Base-by-base conservation (phyloP, 2,888 invertebrate species). In the Megaustenia siamemsis region DNA sequence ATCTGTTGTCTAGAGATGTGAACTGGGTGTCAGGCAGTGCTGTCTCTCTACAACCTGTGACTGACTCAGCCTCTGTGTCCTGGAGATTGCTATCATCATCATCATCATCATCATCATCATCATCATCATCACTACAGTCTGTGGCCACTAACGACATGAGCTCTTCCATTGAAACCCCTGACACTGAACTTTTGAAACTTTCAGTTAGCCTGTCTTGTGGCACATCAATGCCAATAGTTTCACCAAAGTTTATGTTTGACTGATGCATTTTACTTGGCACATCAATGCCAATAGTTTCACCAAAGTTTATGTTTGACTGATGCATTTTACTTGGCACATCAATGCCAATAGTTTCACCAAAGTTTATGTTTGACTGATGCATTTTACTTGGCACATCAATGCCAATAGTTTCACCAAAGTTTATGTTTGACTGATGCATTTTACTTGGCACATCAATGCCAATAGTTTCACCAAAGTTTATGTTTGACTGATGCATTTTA, bases 241-340 rank as follows among this genome's bases (percentile, higher is more conserved):
- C 69, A 40, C 5, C 15, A 15, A 40, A 24, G 40, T 69, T 69
- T 10, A 24, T 69, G 40, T 69, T 28, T 69, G 69, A 69, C 24
- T 69, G 69, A 69, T 69, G 69, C 69, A 69, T 69, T 38, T 38
- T 69, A 28, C n/a, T n/a, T n/a, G n/a, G n/a, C n/a, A n/a, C n/a
- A n/a, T n/a, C n/a, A n/a, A n/a, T n/a, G n/a, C n/a, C n/a, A n/a
- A n/a, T n/a, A n/a, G n/a, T n/a, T n/a, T n/a, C n/a, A n/a, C n/a
- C n/a, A n/a, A n/a, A n/a, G n/a, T n/a, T n/a, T n/a, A n/a, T n/a
- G n/a, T n/a, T n/a, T n/a, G n/a, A n/a, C n/a, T n/a, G n/a, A n/a
- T n/a, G n/a, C n/a, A n/a, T n/a, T n/a, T n/a, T n/a, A n/a, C 24
- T n/a, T n/a, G n/a, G n/a, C n/a, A n/a, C n/a, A n/a, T n/a, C n/a